phyloP scores from a whole-genome alignment of 2,113 vertebrate species.

The Lamprotornis superbus region DNA sequence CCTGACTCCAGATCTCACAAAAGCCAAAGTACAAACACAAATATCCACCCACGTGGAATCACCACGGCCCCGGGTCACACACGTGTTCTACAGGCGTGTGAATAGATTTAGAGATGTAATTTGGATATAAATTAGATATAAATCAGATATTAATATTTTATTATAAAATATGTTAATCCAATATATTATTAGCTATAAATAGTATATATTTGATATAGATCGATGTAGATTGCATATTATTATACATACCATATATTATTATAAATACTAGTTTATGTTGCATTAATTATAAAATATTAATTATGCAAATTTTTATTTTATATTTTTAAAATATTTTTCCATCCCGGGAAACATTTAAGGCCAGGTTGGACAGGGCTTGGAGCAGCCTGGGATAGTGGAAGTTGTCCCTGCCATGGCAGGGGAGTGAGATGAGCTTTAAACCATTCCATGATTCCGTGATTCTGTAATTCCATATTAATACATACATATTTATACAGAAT shows the following conservation, averaged over 20 bases:
- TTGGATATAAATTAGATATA: neutral
- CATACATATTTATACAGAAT: neutral
- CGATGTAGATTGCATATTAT: neutral
- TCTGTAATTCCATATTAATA: neutral
- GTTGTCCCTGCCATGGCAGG: neutral
- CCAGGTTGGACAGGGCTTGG: neutral
- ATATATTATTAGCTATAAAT: neutral
- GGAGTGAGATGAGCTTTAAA: neutral
- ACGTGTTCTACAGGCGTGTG: neutral
- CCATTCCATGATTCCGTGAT: neutral
- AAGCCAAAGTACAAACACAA: neutral
- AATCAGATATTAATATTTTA: neutral
- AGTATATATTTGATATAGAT: neutral
- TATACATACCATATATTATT: neutral
- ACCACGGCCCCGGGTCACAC: accelerated
- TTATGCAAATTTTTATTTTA: neutral
- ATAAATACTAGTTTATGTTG: neutral
- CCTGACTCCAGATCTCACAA: neutral
- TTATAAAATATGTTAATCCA: accelerated
- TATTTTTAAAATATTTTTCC: neutral
- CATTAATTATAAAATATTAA: neutral
- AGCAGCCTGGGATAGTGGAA: neutral
- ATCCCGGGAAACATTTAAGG: neutral
- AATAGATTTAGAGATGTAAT: accelerated
- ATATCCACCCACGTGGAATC: accelerated